These are phyloP conservation scores for Melanotaenia maccullochi DNA, from an alignment of 2,797 vertebrate species.

Conservation along the genomic window DNA sequence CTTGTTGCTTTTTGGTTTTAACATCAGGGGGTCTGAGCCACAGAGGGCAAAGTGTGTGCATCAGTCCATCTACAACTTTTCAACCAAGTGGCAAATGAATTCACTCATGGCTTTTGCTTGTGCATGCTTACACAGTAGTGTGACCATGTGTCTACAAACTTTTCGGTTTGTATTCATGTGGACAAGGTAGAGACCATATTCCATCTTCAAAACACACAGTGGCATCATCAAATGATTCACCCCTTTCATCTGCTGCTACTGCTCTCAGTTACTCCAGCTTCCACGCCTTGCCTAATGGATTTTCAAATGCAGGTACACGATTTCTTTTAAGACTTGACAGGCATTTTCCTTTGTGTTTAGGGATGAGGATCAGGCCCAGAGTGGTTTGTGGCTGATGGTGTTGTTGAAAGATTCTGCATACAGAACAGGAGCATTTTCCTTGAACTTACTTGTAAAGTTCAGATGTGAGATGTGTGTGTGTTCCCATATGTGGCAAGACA, in stretches of 20 bases:
- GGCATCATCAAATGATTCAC: constrained; percentile 68
- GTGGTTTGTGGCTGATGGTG: constrained; percentile 70
- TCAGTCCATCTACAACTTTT: constrained; percentile 26
- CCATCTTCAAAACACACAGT: constrained; percentile 69
- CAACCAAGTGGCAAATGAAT: constrained; percentile 9
- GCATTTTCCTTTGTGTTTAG: constrained; percentile 77
- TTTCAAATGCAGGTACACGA: constrained; percentile 80
- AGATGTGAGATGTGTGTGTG: constrained; percentile 66
- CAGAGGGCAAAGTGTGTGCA: constrained; percentile 42
- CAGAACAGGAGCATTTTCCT: constrained; percentile 69
- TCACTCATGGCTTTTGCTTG: constrained; percentile 31
- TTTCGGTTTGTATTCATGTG: constrained; percentile 57
- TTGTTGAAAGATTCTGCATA: constrained; percentile 75
- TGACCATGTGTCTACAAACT: constrained; percentile 55
- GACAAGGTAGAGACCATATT: constrained; percentile 61
- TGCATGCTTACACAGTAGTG: constrained; percentile 43
- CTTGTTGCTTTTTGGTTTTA: constrained; percentile 60
- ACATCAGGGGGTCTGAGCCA: constrained; percentile 47
- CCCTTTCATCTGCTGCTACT: constrained; percentile 76
- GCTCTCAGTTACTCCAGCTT: constrained; percentile 68
- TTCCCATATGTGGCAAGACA: constrained; percentile 60
- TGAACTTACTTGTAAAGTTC: constrained; percentile 72
- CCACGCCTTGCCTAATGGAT: constrained; percentile 79
- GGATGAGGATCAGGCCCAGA: constrained; percentile 74
- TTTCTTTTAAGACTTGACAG: constrained; percentile 79